These are phyloP conservation scores for Venustaconcha ellipsiformis DNA, from an alignment of 1,140 invertebrate genomes.

Conservation along the genomic window DNA sequence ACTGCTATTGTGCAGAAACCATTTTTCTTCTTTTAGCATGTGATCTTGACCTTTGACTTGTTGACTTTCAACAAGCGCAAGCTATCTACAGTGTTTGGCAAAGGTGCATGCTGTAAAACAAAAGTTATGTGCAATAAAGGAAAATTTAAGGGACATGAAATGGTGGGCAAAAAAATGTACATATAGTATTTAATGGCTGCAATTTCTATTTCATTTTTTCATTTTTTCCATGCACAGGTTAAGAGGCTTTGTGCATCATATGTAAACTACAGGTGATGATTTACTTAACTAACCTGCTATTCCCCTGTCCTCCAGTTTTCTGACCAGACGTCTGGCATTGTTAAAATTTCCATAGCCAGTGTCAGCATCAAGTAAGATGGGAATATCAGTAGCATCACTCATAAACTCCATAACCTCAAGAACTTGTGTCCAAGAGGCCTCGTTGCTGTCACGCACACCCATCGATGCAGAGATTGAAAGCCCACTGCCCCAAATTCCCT, in stretches of 20 bases:
- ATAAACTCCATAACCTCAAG: slow-evolving; percentile 71
- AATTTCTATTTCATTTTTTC: no score
- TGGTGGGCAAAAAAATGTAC: no score
- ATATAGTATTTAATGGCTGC: no score
- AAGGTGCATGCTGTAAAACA: no score
- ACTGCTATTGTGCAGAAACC: no score
- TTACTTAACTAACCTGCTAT: slow-evolving; percentile 64
- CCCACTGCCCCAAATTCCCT: slow-evolving; percentile 71
- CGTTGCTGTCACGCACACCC: slow-evolving; percentile 70
- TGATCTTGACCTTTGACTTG: no score
- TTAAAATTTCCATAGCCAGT: slow-evolving; percentile 73
- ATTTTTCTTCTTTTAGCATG: no score
- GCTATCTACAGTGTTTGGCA: no score
- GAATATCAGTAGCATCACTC: slow-evolving; percentile 69
- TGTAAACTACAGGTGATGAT: neutral
- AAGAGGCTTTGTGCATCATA: neutral
- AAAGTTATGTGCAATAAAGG: no score
- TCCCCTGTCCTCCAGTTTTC: slow-evolving; percentile 69
- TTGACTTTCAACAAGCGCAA: no score
- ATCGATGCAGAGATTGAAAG: slow-evolving; percentile 69
- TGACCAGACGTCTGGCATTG: slow-evolving; percentile 69
- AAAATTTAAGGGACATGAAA: no score
- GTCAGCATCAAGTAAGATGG: slow-evolving; percentile 71
- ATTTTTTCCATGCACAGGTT: no score
- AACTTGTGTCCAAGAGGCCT: slow-evolving; percentile 72